These are phyloP conservation scores for Apodemia zela DNA, from an alignment of 2,888 invertebrate species.

Conservation along the genomic window DNA sequence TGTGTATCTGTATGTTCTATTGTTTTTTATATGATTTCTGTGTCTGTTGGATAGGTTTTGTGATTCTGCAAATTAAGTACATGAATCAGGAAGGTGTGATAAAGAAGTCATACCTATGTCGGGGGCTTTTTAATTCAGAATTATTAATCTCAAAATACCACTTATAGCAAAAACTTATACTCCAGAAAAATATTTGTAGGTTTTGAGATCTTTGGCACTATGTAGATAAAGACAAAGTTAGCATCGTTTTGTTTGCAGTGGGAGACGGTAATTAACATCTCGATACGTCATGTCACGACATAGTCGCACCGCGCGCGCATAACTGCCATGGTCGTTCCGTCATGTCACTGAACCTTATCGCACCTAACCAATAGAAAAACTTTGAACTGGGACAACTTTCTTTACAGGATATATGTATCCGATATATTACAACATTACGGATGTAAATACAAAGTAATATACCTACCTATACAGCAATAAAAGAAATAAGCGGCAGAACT, in stretches of 20 bases:
- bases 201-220: neutral
- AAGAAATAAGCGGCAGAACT: neutral
- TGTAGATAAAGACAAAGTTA: slow-evolving; percentile 8
- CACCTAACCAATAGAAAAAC: slow-evolving; percentile 15
- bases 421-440: neutral
- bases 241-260: slow-evolving; percentile 46
- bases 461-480: neutral
- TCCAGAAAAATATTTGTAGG: neutral
- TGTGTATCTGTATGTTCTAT: too few species aligned
- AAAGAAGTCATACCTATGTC: too few species aligned
- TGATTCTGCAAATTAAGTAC: neutral
- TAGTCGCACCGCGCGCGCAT: slow-evolving; percentile 37
- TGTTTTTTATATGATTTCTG: too few species aligned
- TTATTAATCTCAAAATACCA: neutral
- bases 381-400: slow-evolving; percentile 13
- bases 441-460: slow-evolving; percentile 7
- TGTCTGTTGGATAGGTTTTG: neutral
- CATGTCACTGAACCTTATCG: slow-evolving; percentile 59
- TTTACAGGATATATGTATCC: slow-evolving; percentile 6
- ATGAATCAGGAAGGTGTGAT: neutral
- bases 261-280: slow-evolving; percentile 68
- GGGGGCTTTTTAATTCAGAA: neutral
- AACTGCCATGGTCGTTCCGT: slow-evolving; percentile 40
- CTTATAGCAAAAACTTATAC: neutral
- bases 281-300: slow-evolving; percentile 66